phyloP scores from a whole-genome alignment of 2,888 invertebrate species.

The Scaptomyza tumidula region DNA sequence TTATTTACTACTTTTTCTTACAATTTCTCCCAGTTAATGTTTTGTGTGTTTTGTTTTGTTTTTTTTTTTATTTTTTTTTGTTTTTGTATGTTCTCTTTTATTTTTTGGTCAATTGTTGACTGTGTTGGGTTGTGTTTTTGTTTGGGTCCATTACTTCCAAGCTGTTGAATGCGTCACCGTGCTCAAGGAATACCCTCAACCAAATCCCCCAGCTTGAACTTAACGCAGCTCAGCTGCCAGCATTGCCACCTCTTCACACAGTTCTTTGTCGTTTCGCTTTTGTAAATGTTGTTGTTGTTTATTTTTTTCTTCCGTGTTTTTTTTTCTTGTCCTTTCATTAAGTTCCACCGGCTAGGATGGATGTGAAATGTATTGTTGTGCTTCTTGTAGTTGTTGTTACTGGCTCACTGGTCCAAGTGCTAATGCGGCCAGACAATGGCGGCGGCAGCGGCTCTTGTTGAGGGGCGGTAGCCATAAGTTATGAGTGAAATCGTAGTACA shows the following conservation, averaged over 20 bases:
- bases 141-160: constrained; percentile 71
- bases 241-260: constrained; percentile 29
- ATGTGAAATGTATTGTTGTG: constrained; percentile 69
- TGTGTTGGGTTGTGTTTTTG: constrained; percentile 40
- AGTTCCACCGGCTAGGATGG: constrained; percentile 66
- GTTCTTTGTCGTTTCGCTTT: constrained; percentile 54
- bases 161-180: constrained; percentile 70
- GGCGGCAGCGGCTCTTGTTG: constrained; percentile 33
- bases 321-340: constrained; percentile 54
- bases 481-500: constrained; percentile 34
- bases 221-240: constrained; percentile 23
- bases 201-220: constrained; percentile 43
- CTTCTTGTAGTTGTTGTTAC: constrained; percentile 31
- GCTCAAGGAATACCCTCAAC: constrained; percentile 52
- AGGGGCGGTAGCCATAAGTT: constrained; percentile 8
- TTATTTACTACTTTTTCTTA: constrained; percentile 1
- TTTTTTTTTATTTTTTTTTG: constrained; percentile 24
- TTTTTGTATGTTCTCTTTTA: constrained; percentile 4
- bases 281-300: constrained; percentile 47
- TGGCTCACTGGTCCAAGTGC: constrained; percentile 68
- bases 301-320: constrained; percentile 8
- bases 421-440: constrained; percentile 76
- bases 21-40: constrained; percentile 1
- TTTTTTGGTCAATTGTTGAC: constrained; percentile 30
- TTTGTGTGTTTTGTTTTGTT: constrained; percentile 18